phyloP scores from a whole-genome alignment of 2,888 invertebrate species.

The Alitta virens region DNA sequence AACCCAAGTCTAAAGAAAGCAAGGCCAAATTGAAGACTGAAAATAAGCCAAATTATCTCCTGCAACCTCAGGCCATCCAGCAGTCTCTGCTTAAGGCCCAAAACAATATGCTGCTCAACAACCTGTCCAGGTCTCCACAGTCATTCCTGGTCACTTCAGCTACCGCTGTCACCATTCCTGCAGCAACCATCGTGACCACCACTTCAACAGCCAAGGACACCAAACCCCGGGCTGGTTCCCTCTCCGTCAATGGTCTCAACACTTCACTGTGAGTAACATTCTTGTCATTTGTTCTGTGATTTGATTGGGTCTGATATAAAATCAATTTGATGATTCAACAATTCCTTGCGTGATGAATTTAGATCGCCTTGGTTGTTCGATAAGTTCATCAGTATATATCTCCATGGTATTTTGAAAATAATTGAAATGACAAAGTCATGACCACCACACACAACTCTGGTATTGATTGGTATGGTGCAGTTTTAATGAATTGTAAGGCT shows the following conservation, averaged over 20 bases:
- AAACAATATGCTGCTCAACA: slow-evolving; percentile 6
- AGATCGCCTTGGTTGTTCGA: too few relatives aligned
- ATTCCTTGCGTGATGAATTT: too few relatives aligned
- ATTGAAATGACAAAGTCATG: too few relatives aligned
- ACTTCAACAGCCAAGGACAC: not conserved
- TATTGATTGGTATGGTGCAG: too few relatives aligned
- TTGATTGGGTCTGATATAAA: too few relatives aligned
- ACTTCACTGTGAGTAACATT: too few relatives aligned
- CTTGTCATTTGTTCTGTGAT: too few relatives aligned
- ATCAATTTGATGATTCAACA: too few relatives aligned
- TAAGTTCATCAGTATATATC: too few relatives aligned
- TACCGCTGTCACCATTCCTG: not conserved
- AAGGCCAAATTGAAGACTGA: slow-evolving; percentile 4
- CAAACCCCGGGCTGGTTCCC: slow-evolving; percentile 1
- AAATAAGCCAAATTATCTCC: slow-evolving; percentile 5
- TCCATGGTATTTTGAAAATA: too few relatives aligned
- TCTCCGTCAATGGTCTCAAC: not conserved
- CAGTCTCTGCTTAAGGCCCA: not conserved
- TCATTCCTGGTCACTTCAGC: not conserved
- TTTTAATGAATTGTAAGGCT: too few relatives aligned
- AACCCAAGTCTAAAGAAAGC: not conserved
- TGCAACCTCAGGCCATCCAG: slow-evolving; percentile 13
- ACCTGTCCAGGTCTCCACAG: not conserved
- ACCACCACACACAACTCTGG: too few relatives aligned
- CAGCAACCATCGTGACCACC: not conserved